Evolutionary conservation across 2,888 invertebrate genomes (phyloP), one percentile per base, ranked within the genome.

Genomic region (Philereme transversata): DNA sequence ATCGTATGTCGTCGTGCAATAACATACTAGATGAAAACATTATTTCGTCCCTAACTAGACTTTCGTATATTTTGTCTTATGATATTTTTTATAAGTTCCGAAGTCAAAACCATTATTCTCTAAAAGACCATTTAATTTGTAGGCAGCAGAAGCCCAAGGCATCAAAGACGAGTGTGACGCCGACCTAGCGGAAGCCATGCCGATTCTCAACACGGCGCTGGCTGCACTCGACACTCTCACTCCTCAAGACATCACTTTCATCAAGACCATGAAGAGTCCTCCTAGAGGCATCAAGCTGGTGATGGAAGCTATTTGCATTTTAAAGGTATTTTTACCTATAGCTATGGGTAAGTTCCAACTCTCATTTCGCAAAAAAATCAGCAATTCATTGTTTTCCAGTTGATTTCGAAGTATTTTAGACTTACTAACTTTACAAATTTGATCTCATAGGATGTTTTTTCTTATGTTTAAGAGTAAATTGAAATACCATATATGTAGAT

Each of bases 251-350:
- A 97, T 99, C 67, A 97, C 98, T 4, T 95, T 98, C 66, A 97
- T 99, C 45, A 98, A 98, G 86, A 96, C 98, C 0, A 99, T 99
- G 99, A 98, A 98, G 91, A 97, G 96, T 90, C 99, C 99, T 0
- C 99, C 99, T 0, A 94, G 95, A 70, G 97, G 96, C 22, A 96
- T 99, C 5, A 97, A 96, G 76, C 90, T 97, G 34, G 97, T 99
- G 4, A 97, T 99, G 97, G 99, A 99, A 87, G 97, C 97, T 49
- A 95, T 99, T 67, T 99, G 99, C 80, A 97, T 99, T 74, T 93
- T 99, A 66, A 96, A 97, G 93, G 96, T 95, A 86, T 46, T 33
- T 43, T 43, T n/a, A 40, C 8, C 4, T 40, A 40, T 1, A 8
- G 40, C 40, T 40, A 40, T 6, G 40, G 22, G 40, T 40, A 40